Conservation (phyloP, 2,113 vertebrate species). For the Indri indri region DNA sequence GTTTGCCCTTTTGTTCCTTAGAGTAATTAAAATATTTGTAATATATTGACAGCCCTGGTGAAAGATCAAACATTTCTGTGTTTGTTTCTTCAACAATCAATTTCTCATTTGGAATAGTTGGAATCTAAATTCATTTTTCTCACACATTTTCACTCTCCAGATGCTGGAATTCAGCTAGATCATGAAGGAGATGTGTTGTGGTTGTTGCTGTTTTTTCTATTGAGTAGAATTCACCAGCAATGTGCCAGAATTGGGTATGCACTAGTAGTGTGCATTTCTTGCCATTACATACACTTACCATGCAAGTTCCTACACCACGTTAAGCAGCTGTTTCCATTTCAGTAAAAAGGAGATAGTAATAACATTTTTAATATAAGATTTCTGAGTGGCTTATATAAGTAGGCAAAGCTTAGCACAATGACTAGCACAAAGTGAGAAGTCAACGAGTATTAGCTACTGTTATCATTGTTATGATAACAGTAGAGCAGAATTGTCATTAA, state of each 20-base stretch:
- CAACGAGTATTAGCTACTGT: neutral
- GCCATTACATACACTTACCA: neutral
- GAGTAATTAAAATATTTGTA: slow-evolving; percentile 34
- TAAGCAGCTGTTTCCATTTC: neutral
- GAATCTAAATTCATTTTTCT: slow-evolving; percentile 11
- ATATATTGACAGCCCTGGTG: neutral
- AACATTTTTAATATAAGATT: neutral
- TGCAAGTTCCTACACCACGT: neutral
- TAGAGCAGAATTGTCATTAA: neutral
- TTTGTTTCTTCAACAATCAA: slow-evolving; percentile 16
- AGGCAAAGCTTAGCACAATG: neutral
- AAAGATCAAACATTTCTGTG: neutral
- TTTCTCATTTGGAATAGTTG: neutral
- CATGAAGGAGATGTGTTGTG: neutral
- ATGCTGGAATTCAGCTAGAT: neutral
- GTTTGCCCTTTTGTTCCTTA: neutral
- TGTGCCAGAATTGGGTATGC: neutral
- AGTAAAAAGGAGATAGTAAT: neutral
- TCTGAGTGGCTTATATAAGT: neutral
- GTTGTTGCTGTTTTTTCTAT: neutral
- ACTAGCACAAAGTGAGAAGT: neutral
- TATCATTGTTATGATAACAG: neutral
- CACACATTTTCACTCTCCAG: neutral
- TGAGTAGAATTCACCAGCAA: neutral
- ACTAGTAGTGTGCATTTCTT: neutral